Evolutionary conservation across 2,113 vertebrate genomes (phyloP), one percentile per base, ranked within the genome.

Genomic region (Bubo scandiacus): DNA sequence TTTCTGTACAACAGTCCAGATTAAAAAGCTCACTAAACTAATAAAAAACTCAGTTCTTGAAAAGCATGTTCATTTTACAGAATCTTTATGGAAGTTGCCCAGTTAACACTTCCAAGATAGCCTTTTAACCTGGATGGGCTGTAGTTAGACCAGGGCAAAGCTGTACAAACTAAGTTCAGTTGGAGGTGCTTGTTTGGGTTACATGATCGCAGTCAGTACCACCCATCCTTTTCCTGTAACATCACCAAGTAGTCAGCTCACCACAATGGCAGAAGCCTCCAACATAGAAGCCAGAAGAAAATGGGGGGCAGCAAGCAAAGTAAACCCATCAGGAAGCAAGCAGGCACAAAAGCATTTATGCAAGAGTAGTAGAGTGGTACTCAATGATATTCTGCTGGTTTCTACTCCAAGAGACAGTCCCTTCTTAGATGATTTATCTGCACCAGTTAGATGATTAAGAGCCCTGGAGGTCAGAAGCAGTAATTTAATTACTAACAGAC

Each of bases 401-500:
- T 83, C 61, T 55, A 40, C 29, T 79, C 52, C 30, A 68, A 75
- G 29, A 70, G 19, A 15, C 36, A 78, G 72, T 71, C 27, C 55
- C n/a, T 83, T 49, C 58, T 86, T 54, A 70, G 54, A 79, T 36
- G n/a, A 80, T 78, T 78, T 81, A 79, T 51, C 55, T 3, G 1
- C 20, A 86, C 71, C 62, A 90, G 55, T 57, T 32, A 55, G 22
- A 96, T 63, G 23, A 92, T 72, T 67, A 75, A 78, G 52, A 92
- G 38, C 23, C 75, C 61, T 43, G 10, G 25, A 87, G 72, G 73
- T 93, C 77, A 93, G 87, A 83, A 86, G 57, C 59, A 92, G 61
- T 86, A 83, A 86, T 67, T 82, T 70, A 86, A 88, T 93, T 93
- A 82, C 73, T 82, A 92, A 89, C 68, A 86, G 72, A 88, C 68